These are phyloP conservation scores for Acanthopleura granulata DNA, from an alignment of 2,888 invertebrate genomes.

Conservation along the genomic window DNA sequence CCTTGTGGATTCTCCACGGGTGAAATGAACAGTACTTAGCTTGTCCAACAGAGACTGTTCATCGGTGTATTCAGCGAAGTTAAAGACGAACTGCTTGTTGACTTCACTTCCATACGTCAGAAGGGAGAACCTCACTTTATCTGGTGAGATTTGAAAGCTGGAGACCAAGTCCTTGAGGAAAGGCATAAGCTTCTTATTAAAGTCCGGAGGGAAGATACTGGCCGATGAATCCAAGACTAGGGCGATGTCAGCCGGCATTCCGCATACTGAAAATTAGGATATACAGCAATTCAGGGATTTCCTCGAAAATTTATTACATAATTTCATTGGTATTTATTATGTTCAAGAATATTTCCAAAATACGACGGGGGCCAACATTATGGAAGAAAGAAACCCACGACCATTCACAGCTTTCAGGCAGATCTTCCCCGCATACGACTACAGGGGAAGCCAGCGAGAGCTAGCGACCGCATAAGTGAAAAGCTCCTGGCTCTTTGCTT, in stretches of 20 bases:
- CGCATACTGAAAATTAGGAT: background rate
- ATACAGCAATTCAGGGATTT: background rate
- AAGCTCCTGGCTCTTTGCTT: too few species aligned
- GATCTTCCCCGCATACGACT: too few species aligned
- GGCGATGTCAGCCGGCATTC: slow-evolving; percentile 11
- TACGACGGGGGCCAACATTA: too few species aligned
- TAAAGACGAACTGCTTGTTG: background rate
- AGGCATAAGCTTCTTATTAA: background rate
- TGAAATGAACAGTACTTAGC: background rate
- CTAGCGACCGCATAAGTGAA: too few species aligned
- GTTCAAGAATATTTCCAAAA: too few species aligned
- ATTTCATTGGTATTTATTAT: too few species aligned
- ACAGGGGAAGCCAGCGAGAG: too few species aligned
- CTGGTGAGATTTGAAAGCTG: background rate
- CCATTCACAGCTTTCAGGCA: too few species aligned
- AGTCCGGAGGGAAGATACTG: background rate
- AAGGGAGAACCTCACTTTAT: slow-evolving; percentile 6
- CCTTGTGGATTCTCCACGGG: background rate
- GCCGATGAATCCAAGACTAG: slow-evolving; percentile 1
- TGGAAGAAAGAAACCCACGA: too few species aligned
- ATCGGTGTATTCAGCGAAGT: background rate
- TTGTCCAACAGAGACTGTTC: background rate
- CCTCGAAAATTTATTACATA: too few species aligned
- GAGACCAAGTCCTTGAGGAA: background rate
- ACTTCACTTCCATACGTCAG: slow-evolving; percentile 10